Conservation (phyloP, 2,797 vertebrate species). For the Cuniculus paca region DNA sequence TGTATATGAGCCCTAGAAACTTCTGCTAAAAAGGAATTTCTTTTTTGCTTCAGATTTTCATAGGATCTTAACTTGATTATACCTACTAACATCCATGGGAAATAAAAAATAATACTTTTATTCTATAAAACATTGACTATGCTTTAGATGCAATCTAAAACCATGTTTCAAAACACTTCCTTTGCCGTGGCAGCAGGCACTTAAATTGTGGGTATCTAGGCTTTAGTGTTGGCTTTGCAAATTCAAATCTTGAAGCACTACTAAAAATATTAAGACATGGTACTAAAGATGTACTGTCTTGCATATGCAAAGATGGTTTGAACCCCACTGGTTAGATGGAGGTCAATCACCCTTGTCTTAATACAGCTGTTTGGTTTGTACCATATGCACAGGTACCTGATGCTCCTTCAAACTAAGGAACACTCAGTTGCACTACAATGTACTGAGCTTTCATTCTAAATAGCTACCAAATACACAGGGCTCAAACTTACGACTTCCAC, state of each 20-base stretch:
- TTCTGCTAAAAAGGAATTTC: neutral
- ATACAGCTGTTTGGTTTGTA: neutral
- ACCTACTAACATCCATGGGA: neutral
- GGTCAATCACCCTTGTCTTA: neutral
- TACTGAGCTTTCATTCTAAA: slow-evolving; percentile 35
- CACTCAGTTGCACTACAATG: neutral
- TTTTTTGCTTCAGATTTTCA: slow-evolving; percentile 22
- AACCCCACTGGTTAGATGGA: neutral
- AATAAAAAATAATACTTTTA: neutral
- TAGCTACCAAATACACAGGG: neutral
- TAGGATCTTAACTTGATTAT: neutral
- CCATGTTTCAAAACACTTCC: neutral
- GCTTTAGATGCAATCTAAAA: neutral
- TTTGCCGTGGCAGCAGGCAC: neutral
- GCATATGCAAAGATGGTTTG: slow-evolving; percentile 7
- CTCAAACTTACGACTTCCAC: neutral
- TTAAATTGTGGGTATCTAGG: neutral
- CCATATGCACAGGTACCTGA: neutral
- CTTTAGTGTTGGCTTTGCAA: neutral
- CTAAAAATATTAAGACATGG: neutral
- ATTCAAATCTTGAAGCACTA: slow-evolving; percentile 14
- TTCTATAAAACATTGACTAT: slow-evolving; percentile 36
- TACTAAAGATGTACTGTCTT: neutral
- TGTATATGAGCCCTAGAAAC: neutral
- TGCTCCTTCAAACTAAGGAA: neutral